phyloP scores from a whole-genome alignment of 2,888 invertebrate genomes.

The Nomada lathburiana region DNA sequence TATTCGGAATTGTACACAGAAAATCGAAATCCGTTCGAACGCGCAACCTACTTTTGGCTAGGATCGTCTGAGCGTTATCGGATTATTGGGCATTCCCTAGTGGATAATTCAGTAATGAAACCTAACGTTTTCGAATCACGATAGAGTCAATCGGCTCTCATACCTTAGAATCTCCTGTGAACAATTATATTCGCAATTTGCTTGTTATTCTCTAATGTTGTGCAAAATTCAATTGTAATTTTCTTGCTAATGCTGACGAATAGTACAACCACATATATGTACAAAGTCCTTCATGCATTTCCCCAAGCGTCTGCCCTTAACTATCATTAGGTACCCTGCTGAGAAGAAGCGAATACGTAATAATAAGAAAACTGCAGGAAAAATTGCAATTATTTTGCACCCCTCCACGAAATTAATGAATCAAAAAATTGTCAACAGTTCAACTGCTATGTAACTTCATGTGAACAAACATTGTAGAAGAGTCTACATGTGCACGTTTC shows the following conservation, averaged over 20 bases:
- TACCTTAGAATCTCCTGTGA: background rate
- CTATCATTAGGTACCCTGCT: constrained; percentile 15
- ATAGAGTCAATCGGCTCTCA: background rate
- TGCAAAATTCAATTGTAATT: background rate
- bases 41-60: background rate
- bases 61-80: constrained; percentile 15
- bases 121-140: background rate
- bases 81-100: background rate
- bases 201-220: background rate
- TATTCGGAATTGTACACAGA: background rate
- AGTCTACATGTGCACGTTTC: too few relatives aligned
- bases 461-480: too few relatives aligned
- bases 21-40: constrained; percentile 18
- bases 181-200: background rate
- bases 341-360: background rate
- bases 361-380: too few relatives aligned
- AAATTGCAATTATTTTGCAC: too few relatives aligned
- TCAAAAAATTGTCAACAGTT: too few relatives aligned
- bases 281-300: background rate
- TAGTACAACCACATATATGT: background rate
- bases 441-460: too few relatives aligned
- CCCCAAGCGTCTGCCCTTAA: constrained; percentile 8
- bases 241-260: background rate
- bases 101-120: constrained; percentile 16
- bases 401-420: too few relatives aligned